Evolutionary conservation across 2,113 vertebrate species (phyloP), one percentile per base, ranked within the genome.

Genomic region (Tenebrosternarchus preto): DNA sequence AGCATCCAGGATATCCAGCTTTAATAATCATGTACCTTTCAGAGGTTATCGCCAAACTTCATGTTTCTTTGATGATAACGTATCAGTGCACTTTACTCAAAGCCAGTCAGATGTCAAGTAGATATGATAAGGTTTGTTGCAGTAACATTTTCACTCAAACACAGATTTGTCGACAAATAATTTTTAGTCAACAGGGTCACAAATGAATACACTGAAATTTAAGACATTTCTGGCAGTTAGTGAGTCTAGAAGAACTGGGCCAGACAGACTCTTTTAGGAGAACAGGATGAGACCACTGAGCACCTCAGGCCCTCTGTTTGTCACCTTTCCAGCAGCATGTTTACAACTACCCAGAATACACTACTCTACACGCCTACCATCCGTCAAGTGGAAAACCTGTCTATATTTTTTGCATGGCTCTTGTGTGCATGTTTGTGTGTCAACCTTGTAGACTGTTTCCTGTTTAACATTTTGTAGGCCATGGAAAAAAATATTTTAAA

Each of bases 391-490:
- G 12, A 67, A 57, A 63, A 69, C 11, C 27, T n/a, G n/a, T n/a
- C 27, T 79, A 60, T 69, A 67, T 60, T 53, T 68, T 33, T 74
- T 33, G 71, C 33, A 12, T 25, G 50, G 53, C 57, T 67, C 43
- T 27, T 22, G 1, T 29, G 8, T 27, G 1, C 6, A 16, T 36
- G 31, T 63, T 36, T 80, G 77, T 75, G 56, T 59, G 9, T 66
- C 59, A 43, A 29, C 50, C 2, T n/a, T 76, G 22, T 46, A 0
- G 63, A 56, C 33, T 76, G 80, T 72, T 77, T 72, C 63, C 67
- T 61, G 57, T 19, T 84, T n/a, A 57, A 27, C 82, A 67, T 84
- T 86, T 84, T 59, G 82, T 57, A 22, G 50, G 2, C 24, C 8
- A 43, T 31, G 43, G 29, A 43, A 7, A 59, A 77, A 80, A 25